Percentiles rank a stretch among this genome's conserved stretches.
These are phyloP conservation scores for Drosophila bocqueti DNA, from an alignment of 1,140 invertebrate species.

Conservation along the genomic window DNA sequence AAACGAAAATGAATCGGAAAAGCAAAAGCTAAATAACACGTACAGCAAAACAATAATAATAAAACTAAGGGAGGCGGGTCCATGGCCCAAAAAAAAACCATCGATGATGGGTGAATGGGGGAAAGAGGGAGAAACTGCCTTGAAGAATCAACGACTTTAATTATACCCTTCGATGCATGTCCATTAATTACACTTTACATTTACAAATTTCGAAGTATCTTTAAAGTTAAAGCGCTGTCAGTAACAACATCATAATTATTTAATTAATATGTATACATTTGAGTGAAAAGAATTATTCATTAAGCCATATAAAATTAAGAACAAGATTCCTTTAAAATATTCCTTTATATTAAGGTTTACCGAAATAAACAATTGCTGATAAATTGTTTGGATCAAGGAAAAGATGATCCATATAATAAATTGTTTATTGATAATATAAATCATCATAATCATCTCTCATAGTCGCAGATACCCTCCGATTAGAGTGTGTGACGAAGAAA, in stretches of 20 bases:
- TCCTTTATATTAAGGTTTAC: too few relatives aligned
- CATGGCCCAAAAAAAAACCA: slow-evolving; percentile 8
- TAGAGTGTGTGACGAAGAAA: slow-evolving; percentile 18
- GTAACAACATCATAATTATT: too few relatives aligned
- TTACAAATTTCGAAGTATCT: neutral
- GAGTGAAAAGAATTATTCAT: too few relatives aligned
- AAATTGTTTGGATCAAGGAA: too few relatives aligned
- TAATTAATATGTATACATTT: too few relatives aligned
- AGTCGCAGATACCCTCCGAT: neutral
- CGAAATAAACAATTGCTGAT: too few relatives aligned
- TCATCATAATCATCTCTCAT: neutral
- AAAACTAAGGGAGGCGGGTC: slow-evolving; percentile 44
- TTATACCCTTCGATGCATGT: neutral
- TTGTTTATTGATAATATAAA: neutral
- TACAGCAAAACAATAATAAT: slow-evolving; percentile 76
- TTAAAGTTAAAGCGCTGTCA: too few relatives aligned
- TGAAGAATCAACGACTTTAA: neutral
- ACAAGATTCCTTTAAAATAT: too few relatives aligned
- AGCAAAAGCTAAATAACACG: slow-evolving; percentile 71
- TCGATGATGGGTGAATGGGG: slow-evolving; percentile 7
- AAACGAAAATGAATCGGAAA: slow-evolving; percentile 30
- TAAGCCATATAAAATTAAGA: too few relatives aligned
- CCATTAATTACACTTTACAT: neutral
- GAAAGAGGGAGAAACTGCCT: neutral
- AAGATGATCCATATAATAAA: too few relatives aligned